phyloP scores from a whole-genome alignment of 2,113 vertebrate genomes.

The Ardeotis arabs region DNA sequence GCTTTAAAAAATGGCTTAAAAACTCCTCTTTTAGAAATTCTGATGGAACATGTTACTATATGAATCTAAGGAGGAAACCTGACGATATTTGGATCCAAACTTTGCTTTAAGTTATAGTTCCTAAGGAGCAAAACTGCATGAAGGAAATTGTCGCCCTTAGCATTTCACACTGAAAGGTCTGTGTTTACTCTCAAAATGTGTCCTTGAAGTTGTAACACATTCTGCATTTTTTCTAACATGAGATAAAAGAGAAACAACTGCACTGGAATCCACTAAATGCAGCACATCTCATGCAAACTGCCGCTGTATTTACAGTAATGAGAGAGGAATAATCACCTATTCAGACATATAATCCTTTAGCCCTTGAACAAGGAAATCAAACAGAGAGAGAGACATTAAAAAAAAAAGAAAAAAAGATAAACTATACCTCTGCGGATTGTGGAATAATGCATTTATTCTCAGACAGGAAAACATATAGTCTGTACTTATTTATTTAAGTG shows the following conservation, averaged over 20 bases:
- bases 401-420: background rate
- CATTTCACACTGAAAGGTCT: background rate
- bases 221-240: background rate
- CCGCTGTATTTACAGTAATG: background rate
- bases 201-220: background rate
- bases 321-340: background rate
- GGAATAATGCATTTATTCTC: conserved; percentile 6
- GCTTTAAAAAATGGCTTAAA: background rate
- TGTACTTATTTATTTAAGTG: background rate
- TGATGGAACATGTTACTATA: background rate
- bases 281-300: background rate
- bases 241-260: background rate
- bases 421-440: background rate
- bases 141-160: background rate
- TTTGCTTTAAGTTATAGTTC: background rate
- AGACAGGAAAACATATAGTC: background rate
- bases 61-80: background rate
- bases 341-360: conserved; percentile 17
- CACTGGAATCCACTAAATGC: background rate
- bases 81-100: background rate
- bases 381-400: background rate
- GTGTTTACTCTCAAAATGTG: background rate
- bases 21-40: background rate
- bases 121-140: background rate
- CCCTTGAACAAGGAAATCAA: background rate